A percentile compares a stretch with the other conserved stretches of the same genome.
Evolutionary conservation across 2,797 vertebrate genomes (phyloP).

Genomic region (Knipowitschia caucasica): DNA sequence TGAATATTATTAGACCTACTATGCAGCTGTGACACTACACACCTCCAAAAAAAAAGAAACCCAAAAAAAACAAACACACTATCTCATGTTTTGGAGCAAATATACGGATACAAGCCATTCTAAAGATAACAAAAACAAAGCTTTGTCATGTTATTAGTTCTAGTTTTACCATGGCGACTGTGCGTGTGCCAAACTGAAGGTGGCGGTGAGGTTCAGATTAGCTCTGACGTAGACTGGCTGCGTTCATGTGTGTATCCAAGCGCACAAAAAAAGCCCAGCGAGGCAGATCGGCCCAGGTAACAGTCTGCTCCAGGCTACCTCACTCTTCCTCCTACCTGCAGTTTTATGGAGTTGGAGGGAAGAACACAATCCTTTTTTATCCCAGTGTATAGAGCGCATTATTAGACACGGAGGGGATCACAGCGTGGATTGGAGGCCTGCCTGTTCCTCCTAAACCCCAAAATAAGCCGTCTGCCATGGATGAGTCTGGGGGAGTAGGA

Average conservation of each 20-base stretch:
- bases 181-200: constrained; percentile 1
- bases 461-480: constrained; percentile 23
- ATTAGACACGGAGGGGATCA: constrained; percentile 36
- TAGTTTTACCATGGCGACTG: background rate
- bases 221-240: background rate
- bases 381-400: constrained; percentile 29
- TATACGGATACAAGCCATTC: no score
- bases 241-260: constrained; percentile 11
- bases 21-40: no score
- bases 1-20: no score
- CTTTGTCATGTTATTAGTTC: background rate
- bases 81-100: no score
- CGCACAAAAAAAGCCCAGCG: constrained; percentile 13
- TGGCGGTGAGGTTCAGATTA: constrained; percentile 8
- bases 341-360: constrained; percentile 25
- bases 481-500: constrained; percentile 14
- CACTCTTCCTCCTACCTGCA: constrained; percentile 13
- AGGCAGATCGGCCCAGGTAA: constrained; percentile 13
- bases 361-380: constrained; percentile 34
- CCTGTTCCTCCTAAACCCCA: constrained; percentile 17
- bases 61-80: no score
- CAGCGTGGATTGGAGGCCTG: constrained; percentile 34
- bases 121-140: background rate
- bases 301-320: constrained; percentile 28
- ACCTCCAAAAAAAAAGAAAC: no score